These are phyloP conservation scores for Dastarcus helophoroides DNA, from an alignment of 2,888 invertebrate genomes.

Conservation along the genomic window DNA sequence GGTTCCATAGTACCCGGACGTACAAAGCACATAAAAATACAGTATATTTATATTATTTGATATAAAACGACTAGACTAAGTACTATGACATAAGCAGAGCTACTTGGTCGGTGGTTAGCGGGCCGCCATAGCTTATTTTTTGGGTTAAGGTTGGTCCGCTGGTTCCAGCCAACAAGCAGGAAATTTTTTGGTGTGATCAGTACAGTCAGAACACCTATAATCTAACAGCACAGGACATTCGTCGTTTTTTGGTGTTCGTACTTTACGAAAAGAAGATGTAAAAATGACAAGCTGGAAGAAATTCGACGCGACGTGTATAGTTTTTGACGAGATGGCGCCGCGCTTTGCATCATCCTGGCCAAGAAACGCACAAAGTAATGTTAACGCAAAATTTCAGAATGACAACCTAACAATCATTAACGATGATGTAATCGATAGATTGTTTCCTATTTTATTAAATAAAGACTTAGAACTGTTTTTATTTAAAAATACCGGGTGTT, in stretches of 20 bases:
- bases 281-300: constrained; percentile 12
- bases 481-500: too few species aligned
- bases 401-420: too few species aligned
- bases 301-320: too few species aligned
- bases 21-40: constrained; percentile 38
- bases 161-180: constrained; percentile 37
- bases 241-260: constrained; percentile 32
- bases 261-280: constrained; percentile 22
- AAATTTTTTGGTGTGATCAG: constrained; percentile 34
- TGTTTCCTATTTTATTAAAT: too few species aligned
- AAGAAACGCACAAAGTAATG: too few species aligned
- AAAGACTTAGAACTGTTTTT: too few species aligned
- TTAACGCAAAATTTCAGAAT: too few species aligned
- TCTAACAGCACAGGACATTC: constrained; percentile 29
- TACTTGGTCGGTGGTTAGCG: constrained; percentile 32
- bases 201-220: constrained; percentile 31
- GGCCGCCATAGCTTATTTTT: too few species aligned
- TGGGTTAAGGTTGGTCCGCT: constrained; percentile 36
- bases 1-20: too few species aligned
- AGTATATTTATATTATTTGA: constrained; percentile 33
- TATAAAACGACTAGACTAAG: constrained; percentile 38
- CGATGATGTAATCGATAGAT: too few species aligned
- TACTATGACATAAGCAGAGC: constrained; percentile 31
- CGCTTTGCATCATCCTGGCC: too few species aligned
- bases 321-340: too few species aligned